Base-by-base conservation (phyloP, 2,113 vertebrate genomes). In the Butorides virescens region DNA sequence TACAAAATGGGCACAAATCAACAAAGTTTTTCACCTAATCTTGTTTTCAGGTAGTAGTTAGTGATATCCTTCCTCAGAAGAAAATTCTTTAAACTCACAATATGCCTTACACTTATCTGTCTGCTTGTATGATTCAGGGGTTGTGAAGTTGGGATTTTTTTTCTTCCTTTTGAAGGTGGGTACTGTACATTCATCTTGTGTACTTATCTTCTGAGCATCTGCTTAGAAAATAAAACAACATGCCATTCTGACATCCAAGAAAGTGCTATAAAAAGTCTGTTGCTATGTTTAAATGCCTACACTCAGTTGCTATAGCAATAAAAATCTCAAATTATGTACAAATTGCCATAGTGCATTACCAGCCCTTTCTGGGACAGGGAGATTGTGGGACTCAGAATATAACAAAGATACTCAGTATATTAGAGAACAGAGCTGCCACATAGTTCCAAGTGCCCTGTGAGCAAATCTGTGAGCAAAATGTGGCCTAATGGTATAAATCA, bases 231-330 rank as follows among this genome's bases (percentile, higher is more conserved):
- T 97, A 97, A 95, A 97, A 92, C 92, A 92, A 77, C 73, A n/a
- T 97, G 91, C 85, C 91, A 75, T 95, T 96, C 89, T 95, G 90
- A 95, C 94, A 97, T 97, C 88, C 76, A 94, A 95, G 87, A 93
- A 96, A 95, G 84, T 92, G 88, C 97, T 97, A 97, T 97, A 95
- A 97, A 97, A 97, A 97, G 97, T 88, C 96, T 96, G 95, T 96
- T 96, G 97, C 96, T 97, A 88, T 97, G 97, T 97, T 97, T 97
- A 96, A 97, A 94, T 95, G 96, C 94, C 94, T 97, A 77, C 92
- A 86, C 63, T 89, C 59, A 25, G 97, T 97, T 97, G 92, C 95
- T 96, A 97, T 97, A 95, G 97, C 91, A 96, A 97, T 97, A 96
- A 95, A 95, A 97, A 80, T 96, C 92, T 95, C 81, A 86, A 96